Conservation (phyloP, 2,888 invertebrate species). For the Apotomis turbidana region DNA sequence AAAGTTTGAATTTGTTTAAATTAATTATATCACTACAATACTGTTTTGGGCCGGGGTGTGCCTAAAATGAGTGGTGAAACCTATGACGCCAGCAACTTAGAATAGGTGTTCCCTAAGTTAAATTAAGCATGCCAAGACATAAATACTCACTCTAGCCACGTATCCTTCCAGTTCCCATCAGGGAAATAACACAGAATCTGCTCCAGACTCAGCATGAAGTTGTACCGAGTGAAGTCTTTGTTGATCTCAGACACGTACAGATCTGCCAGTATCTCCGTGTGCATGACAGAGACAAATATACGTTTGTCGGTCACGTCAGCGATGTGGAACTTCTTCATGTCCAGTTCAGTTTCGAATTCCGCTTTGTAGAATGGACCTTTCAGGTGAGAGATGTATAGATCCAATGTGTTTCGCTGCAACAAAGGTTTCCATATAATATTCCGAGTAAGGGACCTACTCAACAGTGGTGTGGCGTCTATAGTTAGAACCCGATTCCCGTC, state of each 20-base stretch:
- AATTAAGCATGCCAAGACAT: background rate
- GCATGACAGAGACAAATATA: slow-evolving; percentile 92
- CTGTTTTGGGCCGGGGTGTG: too few relatives aligned
- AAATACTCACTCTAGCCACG: slow-evolving; percentile 90
- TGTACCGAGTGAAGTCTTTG: slow-evolving; percentile 85
- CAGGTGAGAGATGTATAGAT: slow-evolving; percentile 91
- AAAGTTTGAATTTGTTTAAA: too few relatives aligned
- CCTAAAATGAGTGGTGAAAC: too few relatives aligned
- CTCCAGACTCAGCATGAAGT: slow-evolving; percentile 91
- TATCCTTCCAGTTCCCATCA: slow-evolving; percentile 90
- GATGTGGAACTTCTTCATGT: slow-evolving; percentile 88
- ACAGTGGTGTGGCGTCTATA: background rate
- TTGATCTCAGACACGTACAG: slow-evolving; percentile 91
- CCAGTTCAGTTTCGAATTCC: slow-evolving; percentile 88
- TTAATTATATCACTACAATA: too few relatives aligned
- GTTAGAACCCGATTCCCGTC: background rate
- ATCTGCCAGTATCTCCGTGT: slow-evolving; percentile 88
- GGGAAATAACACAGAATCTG: slow-evolving; percentile 93
- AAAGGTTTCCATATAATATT: slow-evolving; percentile 28
- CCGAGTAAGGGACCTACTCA: too few relatives aligned
- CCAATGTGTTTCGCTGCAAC: slow-evolving; percentile 78
- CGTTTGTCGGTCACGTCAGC: slow-evolving; percentile 92
- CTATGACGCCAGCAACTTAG: too few relatives aligned
- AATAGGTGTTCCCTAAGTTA: too few relatives aligned
- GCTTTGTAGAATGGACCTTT: slow-evolving; percentile 88